These are phyloP conservation scores for Phyllotreta striolata DNA, from an alignment of 2,888 invertebrate species.

Conservation along the genomic window DNA sequence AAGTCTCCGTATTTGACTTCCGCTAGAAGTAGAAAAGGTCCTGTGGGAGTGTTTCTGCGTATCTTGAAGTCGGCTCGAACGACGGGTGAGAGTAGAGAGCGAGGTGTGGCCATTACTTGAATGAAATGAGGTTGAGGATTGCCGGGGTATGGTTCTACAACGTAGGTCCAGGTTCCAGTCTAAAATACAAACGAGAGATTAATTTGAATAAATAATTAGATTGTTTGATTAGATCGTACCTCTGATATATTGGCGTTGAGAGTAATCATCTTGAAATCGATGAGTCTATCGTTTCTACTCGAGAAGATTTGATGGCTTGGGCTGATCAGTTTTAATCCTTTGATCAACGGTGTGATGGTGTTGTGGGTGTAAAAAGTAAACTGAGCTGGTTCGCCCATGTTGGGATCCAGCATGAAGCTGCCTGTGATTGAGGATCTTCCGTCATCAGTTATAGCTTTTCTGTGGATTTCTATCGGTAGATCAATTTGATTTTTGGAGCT, in stretches of 20 bases:
- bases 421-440: slow-evolving; percentile 63
- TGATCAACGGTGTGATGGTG: slow-evolving; percentile 63
- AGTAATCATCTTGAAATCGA: slow-evolving; percentile 64
- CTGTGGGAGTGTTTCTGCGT: slow-evolving; percentile 54
- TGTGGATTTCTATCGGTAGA: slow-evolving; percentile 65
- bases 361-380: slow-evolving; percentile 66
- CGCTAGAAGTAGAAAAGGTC: slow-evolving; percentile 64
- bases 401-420: slow-evolving; percentile 65
- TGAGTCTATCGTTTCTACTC: slow-evolving; percentile 62
- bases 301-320: slow-evolving; percentile 63
- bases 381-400: slow-evolving; percentile 63
- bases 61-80: slow-evolving; percentile 64
- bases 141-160: slow-evolving; percentile 66
- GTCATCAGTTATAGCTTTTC: slow-evolving; percentile 63
- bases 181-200: slow-evolving; percentile 23
- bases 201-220: not conserved
- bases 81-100: slow-evolving; percentile 58
- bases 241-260: slow-evolving; percentile 64
- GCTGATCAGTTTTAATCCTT: slow-evolving; percentile 62
- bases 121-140: slow-evolving; percentile 69
- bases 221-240: slow-evolving; percentile 27
- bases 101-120: slow-evolving; percentile 68
- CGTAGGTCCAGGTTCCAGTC: slow-evolving; percentile 69
- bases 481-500: slow-evolving; percentile 61
- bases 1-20: slow-evolving; percentile 66